phyloP scores from a whole-genome alignment of 1,140 invertebrate species.

The Akabosia matsudoensis region DNA sequence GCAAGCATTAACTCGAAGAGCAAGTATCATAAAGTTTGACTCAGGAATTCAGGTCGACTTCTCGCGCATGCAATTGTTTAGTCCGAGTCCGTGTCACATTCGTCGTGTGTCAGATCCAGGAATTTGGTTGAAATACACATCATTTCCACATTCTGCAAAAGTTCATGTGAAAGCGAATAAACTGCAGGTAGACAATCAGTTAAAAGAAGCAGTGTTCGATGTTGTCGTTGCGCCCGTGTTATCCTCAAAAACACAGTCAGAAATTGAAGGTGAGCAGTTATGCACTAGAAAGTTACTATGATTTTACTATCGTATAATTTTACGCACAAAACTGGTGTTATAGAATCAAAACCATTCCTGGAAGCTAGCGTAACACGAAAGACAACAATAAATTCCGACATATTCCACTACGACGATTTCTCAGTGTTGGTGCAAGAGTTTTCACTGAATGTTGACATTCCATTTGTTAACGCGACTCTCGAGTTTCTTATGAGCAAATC shows the following conservation, averaged over 20 bases:
- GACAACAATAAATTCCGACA: constrained; percentile 78
- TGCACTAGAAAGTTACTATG: too few relatives aligned
- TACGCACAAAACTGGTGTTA: too few relatives aligned
- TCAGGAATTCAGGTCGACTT: constrained; percentile 64
- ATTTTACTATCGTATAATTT: too few relatives aligned
- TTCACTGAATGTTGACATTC: constrained; percentile 89
- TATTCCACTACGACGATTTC: constrained; percentile 92
- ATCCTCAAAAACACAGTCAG: neutral
- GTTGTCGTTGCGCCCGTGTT: constrained; percentile 53
- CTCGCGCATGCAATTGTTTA: constrained; percentile 63
- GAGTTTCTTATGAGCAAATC: constrained; percentile 61
- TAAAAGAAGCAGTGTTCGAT: constrained; percentile 86
- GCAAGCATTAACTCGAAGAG: too few relatives aligned
- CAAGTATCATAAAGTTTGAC: neutral
- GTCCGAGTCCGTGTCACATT: constrained; percentile 66
- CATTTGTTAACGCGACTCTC: constrained; percentile 83
- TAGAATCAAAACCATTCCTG: constrained; percentile 92
- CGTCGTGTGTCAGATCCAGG: constrained; percentile 78
- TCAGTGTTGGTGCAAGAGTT: constrained; percentile 94
- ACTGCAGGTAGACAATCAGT: constrained; percentile 88
- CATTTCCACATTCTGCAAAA: constrained; percentile 77
- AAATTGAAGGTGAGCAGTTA: too few relatives aligned
- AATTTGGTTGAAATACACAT: constrained; percentile 80
- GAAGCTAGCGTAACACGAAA: constrained; percentile 89
- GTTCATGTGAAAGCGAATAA: constrained; percentile 79